Evolutionary conservation across 2,888 invertebrate species (phyloP).

Genomic region (Aphodius sticticus): DNA sequence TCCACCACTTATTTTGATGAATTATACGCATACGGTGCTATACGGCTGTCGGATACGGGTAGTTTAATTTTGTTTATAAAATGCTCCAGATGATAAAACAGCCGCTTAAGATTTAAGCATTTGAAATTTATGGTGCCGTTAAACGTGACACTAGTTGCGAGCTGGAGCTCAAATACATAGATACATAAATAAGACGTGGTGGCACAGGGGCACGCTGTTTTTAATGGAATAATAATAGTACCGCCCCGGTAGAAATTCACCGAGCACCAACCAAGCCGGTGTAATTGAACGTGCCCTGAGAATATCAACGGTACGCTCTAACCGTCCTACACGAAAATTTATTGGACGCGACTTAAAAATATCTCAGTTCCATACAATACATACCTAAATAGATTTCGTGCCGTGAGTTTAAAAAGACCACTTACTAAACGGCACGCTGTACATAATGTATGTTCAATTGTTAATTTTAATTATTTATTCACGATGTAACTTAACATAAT

Average conservation of each 20-base stretch:
- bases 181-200: slow-evolving; percentile 33
- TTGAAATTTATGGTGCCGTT: slow-evolving; percentile 30
- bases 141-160: slow-evolving; percentile 36
- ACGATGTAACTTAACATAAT: too few species aligned
- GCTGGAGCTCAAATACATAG: slow-evolving; percentile 34
- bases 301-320: slow-evolving; percentile 7
- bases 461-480: too few species aligned
- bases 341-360: slow-evolving; percentile 8
- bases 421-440: neutral
- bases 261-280: neutral
- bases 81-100: slow-evolving; percentile 6
- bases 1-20: too few species aligned
- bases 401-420: neutral
- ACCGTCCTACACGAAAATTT: neutral
- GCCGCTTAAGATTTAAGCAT: slow-evolving; percentile 10
- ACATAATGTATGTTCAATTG: too few species aligned
- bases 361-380: neutral
- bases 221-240: slow-evolving; percentile 34
- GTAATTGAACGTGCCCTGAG: slow-evolving; percentile 19
- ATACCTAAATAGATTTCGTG: neutral
- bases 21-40: too few species aligned
- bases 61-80: slow-evolving; percentile 19
- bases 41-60: too few species aligned
- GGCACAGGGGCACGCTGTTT: slow-evolving; percentile 19
- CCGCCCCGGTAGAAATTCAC: slow-evolving; percentile 9